A percentile compares a stretch with the other conserved stretches of the same genome.
Evolutionary conservation across 2,113 vertebrate species (phyloP).

Genomic region (Chinchilla lanigera): DNA sequence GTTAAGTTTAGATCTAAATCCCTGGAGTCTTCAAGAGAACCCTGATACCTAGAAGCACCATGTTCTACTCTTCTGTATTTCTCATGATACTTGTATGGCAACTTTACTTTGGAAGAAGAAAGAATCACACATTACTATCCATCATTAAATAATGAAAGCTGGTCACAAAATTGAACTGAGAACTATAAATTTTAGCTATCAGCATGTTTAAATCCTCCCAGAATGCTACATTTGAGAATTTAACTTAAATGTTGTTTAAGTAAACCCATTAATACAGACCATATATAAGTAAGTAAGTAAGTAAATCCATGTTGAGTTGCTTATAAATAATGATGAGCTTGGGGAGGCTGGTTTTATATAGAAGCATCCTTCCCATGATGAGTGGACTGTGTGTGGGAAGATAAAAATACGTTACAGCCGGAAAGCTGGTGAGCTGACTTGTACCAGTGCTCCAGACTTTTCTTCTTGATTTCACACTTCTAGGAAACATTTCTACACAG

Average conservation of each 20-base stretch:
- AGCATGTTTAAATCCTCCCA: slow-evolving; percentile 33
- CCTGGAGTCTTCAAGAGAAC: neutral
- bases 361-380: slow-evolving; percentile 53
- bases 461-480: slow-evolving; percentile 46
- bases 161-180: neutral
- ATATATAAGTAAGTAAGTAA: slow-evolving; percentile 54
- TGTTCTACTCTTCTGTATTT: neutral
- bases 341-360: slow-evolving; percentile 55
- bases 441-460: slow-evolving; percentile 44
- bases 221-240: slow-evolving; percentile 42
- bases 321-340: slow-evolving; percentile 66
- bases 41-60: neutral
- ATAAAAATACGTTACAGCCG: slow-evolving; percentile 67
- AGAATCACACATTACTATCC: neutral
- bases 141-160: neutral
- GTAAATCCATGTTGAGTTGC: slow-evolving; percentile 16
- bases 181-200: slow-evolving; percentile 10
- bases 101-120: neutral
- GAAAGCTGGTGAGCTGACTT: slow-evolving; percentile 19
- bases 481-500: slow-evolving; percentile 53
- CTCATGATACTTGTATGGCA: neutral
- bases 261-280: slow-evolving; percentile 59
- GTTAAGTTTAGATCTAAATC: slow-evolving; percentile 3
- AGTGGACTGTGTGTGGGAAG: slow-evolving; percentile 35
- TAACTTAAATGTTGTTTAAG: slow-evolving; percentile 46